phyloP scores from a whole-genome alignment of 2,113 vertebrate species.

The Chrysochloris asiatica region DNA sequence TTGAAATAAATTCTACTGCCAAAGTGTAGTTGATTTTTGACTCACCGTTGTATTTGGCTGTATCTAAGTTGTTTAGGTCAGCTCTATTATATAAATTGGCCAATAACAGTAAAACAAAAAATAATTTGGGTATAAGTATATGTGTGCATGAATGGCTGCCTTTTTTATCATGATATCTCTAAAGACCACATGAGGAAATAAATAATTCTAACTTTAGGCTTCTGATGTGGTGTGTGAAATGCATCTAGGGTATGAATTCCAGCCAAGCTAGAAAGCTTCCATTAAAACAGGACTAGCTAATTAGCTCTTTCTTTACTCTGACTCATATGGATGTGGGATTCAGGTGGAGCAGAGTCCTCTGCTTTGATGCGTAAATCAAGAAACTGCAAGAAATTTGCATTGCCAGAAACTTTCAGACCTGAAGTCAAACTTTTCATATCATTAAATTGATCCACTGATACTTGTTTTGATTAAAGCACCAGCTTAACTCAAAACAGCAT shows the following conservation, averaged over 20 bases:
- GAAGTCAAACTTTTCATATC: constrained; percentile 35
- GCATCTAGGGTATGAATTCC: neutral
- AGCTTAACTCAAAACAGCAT: constrained; percentile 61
- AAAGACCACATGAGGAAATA: neutral
- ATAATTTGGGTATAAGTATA: neutral
- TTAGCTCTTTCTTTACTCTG: neutral
- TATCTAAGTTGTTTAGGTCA: neutral
- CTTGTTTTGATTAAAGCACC: constrained; percentile 71
- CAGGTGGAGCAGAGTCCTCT: neutral
- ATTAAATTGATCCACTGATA: constrained; percentile 68
- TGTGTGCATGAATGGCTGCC: neutral
- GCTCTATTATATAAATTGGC: neutral
- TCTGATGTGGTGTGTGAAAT: neutral
- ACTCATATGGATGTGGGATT: constrained; percentile 18
- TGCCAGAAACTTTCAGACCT: constrained; percentile 50
- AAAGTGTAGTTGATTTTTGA: too few species aligned
- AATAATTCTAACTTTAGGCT: neutral
- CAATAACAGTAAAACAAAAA: neutral
- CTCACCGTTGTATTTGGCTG: too few species aligned
- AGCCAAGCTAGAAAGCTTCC: neutral
- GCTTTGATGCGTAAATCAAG: constrained; percentile 69
- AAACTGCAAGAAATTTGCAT: constrained; percentile 55
- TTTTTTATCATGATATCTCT: neutral
- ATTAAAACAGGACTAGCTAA: constrained; percentile 25
- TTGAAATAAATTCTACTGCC: too few species aligned